A percentile compares a stretch with the other conserved stretches of the same genome.
Conservation (phyloP, 2,113 vertebrate species). For the Aythya baeri region DNA sequence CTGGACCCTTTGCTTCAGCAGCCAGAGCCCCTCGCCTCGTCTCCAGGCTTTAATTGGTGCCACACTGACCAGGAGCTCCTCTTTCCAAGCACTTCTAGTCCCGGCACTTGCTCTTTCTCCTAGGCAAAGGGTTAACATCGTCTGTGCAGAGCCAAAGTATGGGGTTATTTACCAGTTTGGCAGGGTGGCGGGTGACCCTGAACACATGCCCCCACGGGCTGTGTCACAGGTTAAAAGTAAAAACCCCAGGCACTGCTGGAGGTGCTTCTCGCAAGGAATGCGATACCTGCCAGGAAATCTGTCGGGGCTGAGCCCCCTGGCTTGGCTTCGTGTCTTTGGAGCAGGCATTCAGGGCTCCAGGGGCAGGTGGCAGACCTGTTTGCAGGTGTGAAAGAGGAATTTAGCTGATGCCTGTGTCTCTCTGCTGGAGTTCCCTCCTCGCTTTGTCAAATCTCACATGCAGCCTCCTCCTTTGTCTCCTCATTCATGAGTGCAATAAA, state of each 20-base stretch:
- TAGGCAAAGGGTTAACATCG: neutral
- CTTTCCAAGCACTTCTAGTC: neutral
- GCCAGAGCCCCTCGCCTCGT: fast-evolving
- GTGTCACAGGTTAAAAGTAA: neutral
- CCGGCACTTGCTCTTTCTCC: neutral
- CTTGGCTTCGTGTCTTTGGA: neutral
- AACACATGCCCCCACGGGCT: neutral
- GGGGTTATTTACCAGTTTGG: neutral
- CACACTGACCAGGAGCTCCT: neutral
- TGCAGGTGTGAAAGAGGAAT: neutral
- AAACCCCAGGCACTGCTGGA: neutral
- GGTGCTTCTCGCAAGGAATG: neutral
- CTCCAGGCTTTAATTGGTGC: neutral
- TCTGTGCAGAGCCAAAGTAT: neutral
- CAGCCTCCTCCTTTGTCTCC: neutral
- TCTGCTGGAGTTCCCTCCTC: neutral
- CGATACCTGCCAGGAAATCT: neutral
- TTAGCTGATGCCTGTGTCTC: neutral
- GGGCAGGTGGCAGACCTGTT: neutral
- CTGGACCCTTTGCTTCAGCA: neutral
- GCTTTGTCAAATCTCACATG: neutral
- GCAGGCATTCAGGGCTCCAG: neutral
- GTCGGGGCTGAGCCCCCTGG: neutral
- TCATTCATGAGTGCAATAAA: neutral
- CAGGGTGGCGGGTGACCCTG: neutral